These are phyloP conservation scores for Idaea aversata DNA, from an alignment of 2,888 invertebrate genomes.

Conservation along the genomic window DNA sequence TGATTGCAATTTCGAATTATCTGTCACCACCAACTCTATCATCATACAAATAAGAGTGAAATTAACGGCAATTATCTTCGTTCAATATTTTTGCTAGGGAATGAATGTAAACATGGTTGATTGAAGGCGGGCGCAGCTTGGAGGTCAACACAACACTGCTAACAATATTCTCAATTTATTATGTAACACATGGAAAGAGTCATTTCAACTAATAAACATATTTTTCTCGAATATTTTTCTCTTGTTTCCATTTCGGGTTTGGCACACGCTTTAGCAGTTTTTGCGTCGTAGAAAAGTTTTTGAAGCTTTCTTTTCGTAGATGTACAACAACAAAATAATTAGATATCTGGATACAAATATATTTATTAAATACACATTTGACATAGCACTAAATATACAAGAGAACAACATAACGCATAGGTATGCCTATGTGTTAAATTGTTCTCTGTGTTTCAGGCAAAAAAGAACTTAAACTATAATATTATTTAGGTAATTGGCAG, in stretches of 20 bases:
- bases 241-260: background rate
- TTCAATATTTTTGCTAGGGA: background rate
- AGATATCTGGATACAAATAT: background rate
- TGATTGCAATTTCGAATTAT: conserved; percentile 9
- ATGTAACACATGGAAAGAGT: conserved; percentile 20
- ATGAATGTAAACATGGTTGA: conserved; percentile 25
- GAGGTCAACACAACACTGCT: conserved; percentile 23
- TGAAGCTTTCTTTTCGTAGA: background rate
- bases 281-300: background rate
- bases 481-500: too few species aligned
- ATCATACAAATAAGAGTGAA: background rate
- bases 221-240: background rate
- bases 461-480: too few species aligned
- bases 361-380: too few species aligned
- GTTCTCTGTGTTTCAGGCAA: too few species aligned
- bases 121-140: conserved; percentile 23
- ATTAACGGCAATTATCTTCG: background rate
- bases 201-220: conserved; percentile 10
- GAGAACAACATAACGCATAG: too few species aligned
- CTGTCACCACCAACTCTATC: background rate
- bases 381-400: too few species aligned
- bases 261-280: background rate
- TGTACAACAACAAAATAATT: background rate
- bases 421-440: too few species aligned
- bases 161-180: conserved; percentile 18